Conservation (phyloP, 1,140 invertebrate genomes). For the Dendroctonus valens region DNA sequence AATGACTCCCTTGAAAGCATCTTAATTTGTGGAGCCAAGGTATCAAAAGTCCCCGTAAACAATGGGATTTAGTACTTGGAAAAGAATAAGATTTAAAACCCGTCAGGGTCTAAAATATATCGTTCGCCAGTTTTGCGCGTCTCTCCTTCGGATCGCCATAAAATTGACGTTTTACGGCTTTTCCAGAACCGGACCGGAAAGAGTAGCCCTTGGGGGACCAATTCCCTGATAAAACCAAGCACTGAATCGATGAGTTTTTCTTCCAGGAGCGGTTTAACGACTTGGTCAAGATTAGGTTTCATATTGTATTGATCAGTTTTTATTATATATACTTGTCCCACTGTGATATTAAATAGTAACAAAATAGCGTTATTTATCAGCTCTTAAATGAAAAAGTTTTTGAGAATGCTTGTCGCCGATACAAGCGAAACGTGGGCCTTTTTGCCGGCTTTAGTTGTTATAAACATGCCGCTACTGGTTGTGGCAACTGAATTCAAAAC, state of each 20-base stretch:
- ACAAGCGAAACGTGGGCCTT: too few species aligned
- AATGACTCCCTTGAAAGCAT: background rate
- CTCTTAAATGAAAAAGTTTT: too few species aligned
- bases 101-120: constrained; percentile 11
- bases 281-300: background rate
- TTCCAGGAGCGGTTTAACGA: background rate
- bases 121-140: background rate
- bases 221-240: background rate
- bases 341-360: too few species aligned
- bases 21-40: background rate
- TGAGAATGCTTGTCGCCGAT: too few species aligned
- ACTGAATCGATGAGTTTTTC: background rate
- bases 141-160: constrained; percentile 4
- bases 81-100: constrained; percentile 12
- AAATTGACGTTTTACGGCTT: constrained; percentile 15
- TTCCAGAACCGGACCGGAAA: background rate
- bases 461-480: background rate
- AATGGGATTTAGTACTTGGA: background rate
- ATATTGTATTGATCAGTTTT: too few species aligned
- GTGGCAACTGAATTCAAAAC: background rate
- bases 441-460: background rate
- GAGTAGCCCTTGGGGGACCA: constrained; percentile 2
- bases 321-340: too few species aligned
- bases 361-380: too few species aligned
- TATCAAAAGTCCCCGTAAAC: background rate